Conservation (phyloP, 2,113 vertebrate genomes). For the Rhabdornis inornatus region DNA sequence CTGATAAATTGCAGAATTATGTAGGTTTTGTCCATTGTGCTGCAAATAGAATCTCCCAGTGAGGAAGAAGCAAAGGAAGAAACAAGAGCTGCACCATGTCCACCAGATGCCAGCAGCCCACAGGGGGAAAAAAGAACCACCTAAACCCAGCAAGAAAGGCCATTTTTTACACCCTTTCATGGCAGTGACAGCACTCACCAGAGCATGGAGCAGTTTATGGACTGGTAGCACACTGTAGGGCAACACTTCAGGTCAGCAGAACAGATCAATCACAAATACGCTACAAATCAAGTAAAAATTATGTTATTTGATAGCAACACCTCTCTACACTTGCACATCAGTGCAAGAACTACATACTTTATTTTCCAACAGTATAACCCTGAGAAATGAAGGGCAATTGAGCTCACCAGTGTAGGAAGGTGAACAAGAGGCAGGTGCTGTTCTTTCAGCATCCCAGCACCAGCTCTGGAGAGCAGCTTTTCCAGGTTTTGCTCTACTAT, state of each 20-base stretch:
- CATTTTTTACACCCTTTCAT: not conserved
- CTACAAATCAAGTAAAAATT: not conserved
- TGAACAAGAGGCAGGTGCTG: not conserved
- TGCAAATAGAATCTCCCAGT: not conserved
- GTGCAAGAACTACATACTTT: not conserved
- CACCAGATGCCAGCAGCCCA: not conserved
- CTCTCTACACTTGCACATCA: not conserved
- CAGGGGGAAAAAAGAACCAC: not conserved
- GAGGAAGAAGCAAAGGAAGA: not conserved
- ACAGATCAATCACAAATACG: not conserved
- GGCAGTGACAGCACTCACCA: slow-evolving; percentile 69
- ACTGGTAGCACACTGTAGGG: slow-evolving; percentile 67
- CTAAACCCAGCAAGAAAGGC: not conserved
- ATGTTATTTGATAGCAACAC: not conserved
- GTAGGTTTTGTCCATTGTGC: not conserved
- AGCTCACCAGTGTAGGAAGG: not conserved
- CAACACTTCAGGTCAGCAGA: no score
- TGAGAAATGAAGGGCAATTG: not conserved
- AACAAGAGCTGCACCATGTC: not conserved
- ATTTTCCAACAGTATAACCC: not conserved
- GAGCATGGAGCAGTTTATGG: slow-evolving; percentile 45
- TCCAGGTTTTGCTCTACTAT: not conserved
- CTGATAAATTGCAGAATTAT: not conserved
- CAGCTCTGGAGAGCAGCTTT: not conserved
- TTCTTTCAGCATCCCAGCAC: not conserved